Conservation (phyloP, 2,797 vertebrate genomes). For the Paedocypris micromegethes region DNA sequence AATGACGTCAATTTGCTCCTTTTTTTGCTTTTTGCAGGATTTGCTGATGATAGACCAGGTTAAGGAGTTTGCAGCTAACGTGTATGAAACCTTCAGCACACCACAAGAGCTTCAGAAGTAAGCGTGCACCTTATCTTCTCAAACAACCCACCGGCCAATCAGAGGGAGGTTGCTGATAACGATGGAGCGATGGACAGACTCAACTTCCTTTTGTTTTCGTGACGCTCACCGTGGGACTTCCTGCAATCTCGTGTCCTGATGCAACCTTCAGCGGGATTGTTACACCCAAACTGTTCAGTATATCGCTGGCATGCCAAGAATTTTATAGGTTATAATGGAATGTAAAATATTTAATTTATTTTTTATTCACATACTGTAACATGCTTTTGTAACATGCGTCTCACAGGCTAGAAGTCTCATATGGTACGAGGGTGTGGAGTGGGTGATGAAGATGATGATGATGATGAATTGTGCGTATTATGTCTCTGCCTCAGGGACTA, state of each 20-base stretch:
- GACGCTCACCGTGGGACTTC: too few relatives aligned
- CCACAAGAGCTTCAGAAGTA: slow-evolving; percentile 78
- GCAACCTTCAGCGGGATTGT: too few relatives aligned
- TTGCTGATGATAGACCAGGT: slow-evolving; percentile 91
- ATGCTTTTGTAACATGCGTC: background rate
- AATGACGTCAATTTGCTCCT: background rate
- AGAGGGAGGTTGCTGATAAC: too few relatives aligned
- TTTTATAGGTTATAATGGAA: slow-evolving; percentile 17
- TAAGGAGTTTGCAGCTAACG: slow-evolving; percentile 93
- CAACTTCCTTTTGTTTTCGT: too few relatives aligned
- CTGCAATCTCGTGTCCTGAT: too few relatives aligned
- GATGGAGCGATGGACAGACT: too few relatives aligned
- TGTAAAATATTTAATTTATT: slow-evolving; percentile 24
- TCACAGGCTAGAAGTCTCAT: too few relatives aligned
- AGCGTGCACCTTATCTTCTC: background rate
- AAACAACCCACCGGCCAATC: too few relatives aligned
- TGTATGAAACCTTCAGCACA: slow-evolving; percentile 92
- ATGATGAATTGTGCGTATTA: too few relatives aligned
- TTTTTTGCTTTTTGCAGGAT: slow-evolving; percentile 68
- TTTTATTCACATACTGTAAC: slow-evolving; percentile 12
- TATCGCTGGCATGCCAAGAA: slow-evolving; percentile 20
- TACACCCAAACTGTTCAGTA: background rate
- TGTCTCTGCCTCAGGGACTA: too few relatives aligned
- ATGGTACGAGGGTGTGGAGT: too few relatives aligned
- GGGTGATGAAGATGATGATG: too few relatives aligned